These are phyloP conservation scores for Tetragnatha montana DNA, from an alignment of 2,888 invertebrate species.

Conservation along the genomic window DNA sequence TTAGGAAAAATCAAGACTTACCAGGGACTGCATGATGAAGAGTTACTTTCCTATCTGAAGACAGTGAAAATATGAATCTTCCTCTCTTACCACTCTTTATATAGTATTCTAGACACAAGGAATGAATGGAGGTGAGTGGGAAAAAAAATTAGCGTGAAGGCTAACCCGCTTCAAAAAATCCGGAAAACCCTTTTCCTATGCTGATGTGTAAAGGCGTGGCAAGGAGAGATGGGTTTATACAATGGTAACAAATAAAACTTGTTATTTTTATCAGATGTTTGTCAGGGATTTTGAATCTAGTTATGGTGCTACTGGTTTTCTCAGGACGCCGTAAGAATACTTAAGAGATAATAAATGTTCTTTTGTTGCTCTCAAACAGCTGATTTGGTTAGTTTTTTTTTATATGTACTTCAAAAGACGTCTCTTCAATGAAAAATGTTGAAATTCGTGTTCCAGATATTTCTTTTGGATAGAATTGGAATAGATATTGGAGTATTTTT, in stretches of 20 bases:
- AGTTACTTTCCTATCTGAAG: conserved; percentile 8
- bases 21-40: conserved; percentile 27
- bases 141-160: conserved; percentile 15
- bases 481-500: no score
- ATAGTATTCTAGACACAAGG: background rate
- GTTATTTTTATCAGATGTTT: background rate
- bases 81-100: background rate
- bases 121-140: background rate
- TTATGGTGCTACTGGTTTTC: background rate
- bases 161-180: conserved; percentile 19
- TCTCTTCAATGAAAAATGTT: no score
- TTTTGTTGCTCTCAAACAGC: no score
- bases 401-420: no score
- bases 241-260: background rate
- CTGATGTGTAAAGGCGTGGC: conserved; percentile 3
- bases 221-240: background rate
- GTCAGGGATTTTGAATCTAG: background rate
- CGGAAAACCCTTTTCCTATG: background rate
- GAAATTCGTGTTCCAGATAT: no score
- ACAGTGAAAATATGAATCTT: conserved; percentile 10
- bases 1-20: background rate
- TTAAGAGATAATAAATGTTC: no score
- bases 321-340: background rate
- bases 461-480: no score
- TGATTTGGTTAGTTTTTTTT: no score